Evolutionary conservation across 2,888 invertebrate genomes (phyloP).

Genomic region (Zaprionus bogoriensis): DNA sequence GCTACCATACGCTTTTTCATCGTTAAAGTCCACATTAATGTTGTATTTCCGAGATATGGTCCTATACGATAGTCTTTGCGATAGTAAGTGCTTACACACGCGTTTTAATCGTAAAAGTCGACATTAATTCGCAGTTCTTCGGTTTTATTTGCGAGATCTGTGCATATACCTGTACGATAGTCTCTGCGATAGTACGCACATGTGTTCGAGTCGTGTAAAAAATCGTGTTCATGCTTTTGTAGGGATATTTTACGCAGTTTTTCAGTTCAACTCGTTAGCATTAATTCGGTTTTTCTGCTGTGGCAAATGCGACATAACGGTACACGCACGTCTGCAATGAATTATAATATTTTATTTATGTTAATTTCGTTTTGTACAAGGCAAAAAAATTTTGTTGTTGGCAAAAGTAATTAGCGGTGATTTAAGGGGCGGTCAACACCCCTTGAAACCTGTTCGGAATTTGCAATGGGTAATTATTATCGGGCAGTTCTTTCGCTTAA

Average conservation of each 20-base stretch:
- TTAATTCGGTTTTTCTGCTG: slow-evolving; percentile 33
- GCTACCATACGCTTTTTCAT: too few relatives aligned
- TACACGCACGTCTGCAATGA: slow-evolving; percentile 41
- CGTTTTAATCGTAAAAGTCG: too few relatives aligned
- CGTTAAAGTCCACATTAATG: too few relatives aligned
- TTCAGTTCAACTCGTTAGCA: slow-evolving; percentile 10
- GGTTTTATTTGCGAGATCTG: too few relatives aligned
- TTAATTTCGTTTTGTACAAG: slow-evolving; percentile 34
- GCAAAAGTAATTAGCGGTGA: slow-evolving; percentile 58
- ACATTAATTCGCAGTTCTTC: too few relatives aligned
- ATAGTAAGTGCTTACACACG: too few relatives aligned
- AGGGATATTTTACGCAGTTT: too few relatives aligned
- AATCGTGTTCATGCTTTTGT: background rate
- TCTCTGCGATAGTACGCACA: background rate
- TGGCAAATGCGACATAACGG: slow-evolving; percentile 48
- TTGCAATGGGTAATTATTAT: background rate
- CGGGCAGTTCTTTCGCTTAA: background rate
- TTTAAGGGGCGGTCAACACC: slow-evolving; percentile 10
- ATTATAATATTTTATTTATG: slow-evolving; percentile 55
- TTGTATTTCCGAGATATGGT: too few relatives aligned
- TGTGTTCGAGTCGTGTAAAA: background rate
- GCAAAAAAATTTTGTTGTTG: slow-evolving; percentile 15
- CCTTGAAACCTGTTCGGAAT: background rate
- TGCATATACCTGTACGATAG: too few relatives aligned
- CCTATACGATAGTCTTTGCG: too few relatives aligned